phyloP scores from a whole-genome alignment of 2,797 vertebrate genomes.

The Pyrocephalus nanus region DNA sequence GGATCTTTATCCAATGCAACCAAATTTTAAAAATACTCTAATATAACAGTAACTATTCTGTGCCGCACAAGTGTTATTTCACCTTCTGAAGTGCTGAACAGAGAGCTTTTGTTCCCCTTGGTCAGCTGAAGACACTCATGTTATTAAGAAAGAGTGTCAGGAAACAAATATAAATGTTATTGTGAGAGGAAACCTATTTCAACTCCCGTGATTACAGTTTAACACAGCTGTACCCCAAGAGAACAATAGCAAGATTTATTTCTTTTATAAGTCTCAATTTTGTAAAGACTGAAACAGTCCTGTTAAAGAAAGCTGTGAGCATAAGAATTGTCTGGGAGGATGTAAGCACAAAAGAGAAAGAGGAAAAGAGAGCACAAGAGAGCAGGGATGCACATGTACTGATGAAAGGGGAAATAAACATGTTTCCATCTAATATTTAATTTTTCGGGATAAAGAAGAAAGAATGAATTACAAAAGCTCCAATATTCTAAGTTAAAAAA shows the following conservation, averaged over 20 bases:
- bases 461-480: neutral
- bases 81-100: slow-evolving; percentile 17
- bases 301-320: slow-evolving; percentile 29
- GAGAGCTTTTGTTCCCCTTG: neutral
- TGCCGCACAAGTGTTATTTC: neutral
- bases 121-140: slow-evolving; percentile 57
- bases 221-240: slow-evolving; percentile 55
- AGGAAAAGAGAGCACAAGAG: neutral
- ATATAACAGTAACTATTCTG: neutral
- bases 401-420: neutral
- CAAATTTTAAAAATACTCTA: neutral
- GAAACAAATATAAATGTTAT: slow-evolving; percentile 61
- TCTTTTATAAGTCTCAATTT: slow-evolving; percentile 64
- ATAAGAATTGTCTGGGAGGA: neutral
- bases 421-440: neutral
- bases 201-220: slow-evolving; percentile 55
- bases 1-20: neutral
- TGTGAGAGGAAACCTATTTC: slow-evolving; percentile 66
- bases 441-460: neutral
- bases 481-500: neutral
- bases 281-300: slow-evolving; percentile 25
- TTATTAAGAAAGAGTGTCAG: slow-evolving; percentile 58
- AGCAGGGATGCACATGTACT: neutral
- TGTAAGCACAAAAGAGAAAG: neutral
- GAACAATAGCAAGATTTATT: slow-evolving; percentile 65